Evolutionary conservation across 2,888 invertebrate species (phyloP).

Genomic region (Caenorhabditis becei): DNA sequence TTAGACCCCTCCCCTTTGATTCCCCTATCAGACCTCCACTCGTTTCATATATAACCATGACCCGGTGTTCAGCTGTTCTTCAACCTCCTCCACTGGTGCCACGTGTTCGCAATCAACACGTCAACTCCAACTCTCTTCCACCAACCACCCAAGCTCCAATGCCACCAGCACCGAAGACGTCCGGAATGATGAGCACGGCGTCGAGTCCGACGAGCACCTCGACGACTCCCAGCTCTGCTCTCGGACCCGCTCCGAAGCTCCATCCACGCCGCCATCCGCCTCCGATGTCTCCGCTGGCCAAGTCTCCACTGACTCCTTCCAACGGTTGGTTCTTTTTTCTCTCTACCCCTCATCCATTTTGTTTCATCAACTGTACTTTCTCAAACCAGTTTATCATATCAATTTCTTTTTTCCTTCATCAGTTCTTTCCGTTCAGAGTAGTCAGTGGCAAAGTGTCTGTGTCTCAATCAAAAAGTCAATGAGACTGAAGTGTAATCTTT

Average conservation of each 20-base stretch:
- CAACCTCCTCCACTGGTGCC: conserved; percentile 65
- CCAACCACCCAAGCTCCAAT: conserved; percentile 58
- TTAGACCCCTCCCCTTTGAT: conserved; percentile 18
- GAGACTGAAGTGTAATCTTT: not conserved
- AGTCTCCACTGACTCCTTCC: conserved; percentile 56
- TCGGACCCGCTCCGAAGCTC: conserved; percentile 48
- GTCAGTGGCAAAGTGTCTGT: not conserved
- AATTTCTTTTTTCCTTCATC: not conserved
- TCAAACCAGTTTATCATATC: conserved; percentile 52
- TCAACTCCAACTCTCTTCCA: conserved; percentile 27
- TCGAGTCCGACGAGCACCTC: conserved; percentile 43
- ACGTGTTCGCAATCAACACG: conserved; percentile 20
- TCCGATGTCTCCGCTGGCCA: conserved; percentile 57
- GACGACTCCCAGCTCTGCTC: conserved; percentile 46
- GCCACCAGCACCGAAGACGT: conserved; percentile 51
- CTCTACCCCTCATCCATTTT: not conserved
- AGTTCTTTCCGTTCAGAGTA: conserved; percentile 3
- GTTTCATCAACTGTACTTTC: conserved; percentile 7
- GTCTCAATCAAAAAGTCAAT: not conserved
- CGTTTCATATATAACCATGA: conserved; percentile 31
- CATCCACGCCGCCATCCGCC: conserved; percentile 41
- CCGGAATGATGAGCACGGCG: conserved; percentile 39
- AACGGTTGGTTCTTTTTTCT: conserved; percentile 34
- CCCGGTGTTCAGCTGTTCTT: conserved; percentile 57
- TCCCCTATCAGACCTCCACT: not conserved